Conservation (phyloP, 2,888 invertebrate genomes). For the Callinectes sapidus region DNA sequence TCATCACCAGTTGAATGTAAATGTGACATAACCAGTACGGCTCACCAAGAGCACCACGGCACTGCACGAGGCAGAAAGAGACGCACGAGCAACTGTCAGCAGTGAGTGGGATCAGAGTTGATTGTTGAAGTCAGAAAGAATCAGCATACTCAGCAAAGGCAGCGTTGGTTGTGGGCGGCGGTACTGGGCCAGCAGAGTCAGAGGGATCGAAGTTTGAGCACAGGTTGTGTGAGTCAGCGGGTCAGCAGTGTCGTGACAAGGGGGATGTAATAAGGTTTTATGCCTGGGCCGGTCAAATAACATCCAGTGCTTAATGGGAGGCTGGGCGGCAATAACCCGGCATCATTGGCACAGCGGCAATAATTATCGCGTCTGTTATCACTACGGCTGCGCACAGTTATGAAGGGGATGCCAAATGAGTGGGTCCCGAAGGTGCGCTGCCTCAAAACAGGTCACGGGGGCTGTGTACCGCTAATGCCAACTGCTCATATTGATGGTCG, state of each 20-base stretch:
- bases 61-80: background rate
- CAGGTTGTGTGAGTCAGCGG: background rate
- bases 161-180: background rate
- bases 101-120: background rate
- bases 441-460: background rate
- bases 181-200: background rate
- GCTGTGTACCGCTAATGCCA: background rate
- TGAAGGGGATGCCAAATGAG: background rate
- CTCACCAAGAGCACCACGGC: background rate
- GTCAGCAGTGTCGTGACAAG: background rate
- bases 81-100: background rate
- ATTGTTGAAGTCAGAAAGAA: background rate
- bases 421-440: background rate
- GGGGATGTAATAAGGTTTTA: constrained; percentile 1
- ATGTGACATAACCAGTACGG: background rate
- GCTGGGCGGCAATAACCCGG: background rate
- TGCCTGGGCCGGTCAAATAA: background rate
- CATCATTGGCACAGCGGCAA: background rate
- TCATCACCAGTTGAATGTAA: background rate
- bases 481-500: background rate
- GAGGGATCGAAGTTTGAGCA: background rate
- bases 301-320: background rate
- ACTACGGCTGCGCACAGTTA: background rate
- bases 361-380: constrained; percentile 13
- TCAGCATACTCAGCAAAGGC: background rate